phyloP scores from a whole-genome alignment of 2,888 invertebrate species.

The Eupsilia transversa region DNA sequence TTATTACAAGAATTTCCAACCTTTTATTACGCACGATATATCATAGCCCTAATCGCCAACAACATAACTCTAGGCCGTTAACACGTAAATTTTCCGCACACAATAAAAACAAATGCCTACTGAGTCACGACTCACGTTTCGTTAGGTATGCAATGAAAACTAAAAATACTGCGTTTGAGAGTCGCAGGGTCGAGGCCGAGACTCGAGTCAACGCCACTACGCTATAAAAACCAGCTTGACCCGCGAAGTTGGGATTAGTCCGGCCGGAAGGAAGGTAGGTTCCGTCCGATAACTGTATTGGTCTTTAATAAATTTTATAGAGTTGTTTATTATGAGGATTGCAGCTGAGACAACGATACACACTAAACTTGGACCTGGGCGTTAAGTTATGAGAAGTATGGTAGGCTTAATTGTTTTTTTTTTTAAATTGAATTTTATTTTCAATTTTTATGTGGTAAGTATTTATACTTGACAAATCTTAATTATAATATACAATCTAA shows the following conservation, averaged over 20 bases:
- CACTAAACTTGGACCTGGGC: not conserved
- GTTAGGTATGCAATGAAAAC: slow-evolving; percentile 71
- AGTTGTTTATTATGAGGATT: not conserved
- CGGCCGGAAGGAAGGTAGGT: not conserved
- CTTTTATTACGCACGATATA: slow-evolving; percentile 39
- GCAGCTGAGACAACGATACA: not conserved
- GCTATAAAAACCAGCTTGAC: slow-evolving; percentile 57
- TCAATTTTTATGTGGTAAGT: too few species aligned
- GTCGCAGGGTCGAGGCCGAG: slow-evolving; percentile 75
- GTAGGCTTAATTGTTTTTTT: too few species aligned
- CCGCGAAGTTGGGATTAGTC: slow-evolving; percentile 34
- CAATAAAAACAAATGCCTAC: slow-evolving; percentile 61
- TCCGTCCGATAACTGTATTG: too few species aligned
- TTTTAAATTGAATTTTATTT: too few species aligned
- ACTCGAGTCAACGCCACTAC: slow-evolving; percentile 77
- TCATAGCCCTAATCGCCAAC: slow-evolving; percentile 46
- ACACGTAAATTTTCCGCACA: slow-evolving; percentile 53
- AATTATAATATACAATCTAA: too few species aligned
- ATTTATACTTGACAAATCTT: too few species aligned
- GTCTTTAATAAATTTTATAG: not conserved
- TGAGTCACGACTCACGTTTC: slow-evolving; percentile 63
- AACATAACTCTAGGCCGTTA: slow-evolving; percentile 37
- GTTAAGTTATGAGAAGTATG: too few species aligned
- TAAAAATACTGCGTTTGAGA: slow-evolving; percentile 67
- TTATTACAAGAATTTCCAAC: slow-evolving; percentile 26